Base-by-base conservation (phyloP, 92 coral and sea anemone species). In the Muricea muricata region DNA sequence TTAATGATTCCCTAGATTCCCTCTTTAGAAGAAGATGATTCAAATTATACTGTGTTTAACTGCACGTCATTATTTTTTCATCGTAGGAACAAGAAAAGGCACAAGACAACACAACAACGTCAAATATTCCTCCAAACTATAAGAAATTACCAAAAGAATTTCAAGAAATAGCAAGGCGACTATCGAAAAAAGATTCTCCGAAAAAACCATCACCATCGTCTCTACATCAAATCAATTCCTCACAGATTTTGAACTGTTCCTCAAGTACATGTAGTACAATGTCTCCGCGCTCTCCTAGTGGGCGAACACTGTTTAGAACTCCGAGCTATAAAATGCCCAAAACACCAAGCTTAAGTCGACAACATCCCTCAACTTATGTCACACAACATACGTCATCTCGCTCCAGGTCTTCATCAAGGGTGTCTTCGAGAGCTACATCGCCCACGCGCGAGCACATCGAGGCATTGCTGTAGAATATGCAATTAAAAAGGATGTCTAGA, bases 121-220 rank as follows among this genome's bases (percentile, higher is more conserved):
- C 69, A 12, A 94, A 92, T 82, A 87, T 93, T 14, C 98, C 90
- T 35, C 92, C 93, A 14, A 90, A 95, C n/a, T 96, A 92, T 89
- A 92, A 91, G 66, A 86, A 90, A 37, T 84, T 96, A 69, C 99
- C 99, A 7, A 48, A 90, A 4, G 99, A 96, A 42, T 96, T 96
- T 86, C 99, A 92, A 86, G 99, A 96, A 83, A 96, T 96, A 37
- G 99, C 98, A 6, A 94, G 97, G 35, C 96, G 99, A 28, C 81
- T 96, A 73, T 91, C 97, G 40, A 94, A 88, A 73, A 95, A 90
- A 82, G 98, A 92, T 68, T 89, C 91, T 47, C 87, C 90, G 65
- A 63, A 88, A 50, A 91, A 90, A 63, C 58, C 87, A 20, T 63
- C 68, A 14, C 90, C 87, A 7, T 81, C n/a, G n/a, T n/a, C 83